A percentile compares a stretch with the other conserved stretches of the same genome.
Conservation (phyloP, 2,888 invertebrate genomes). For the Pachliopta kotzebuea region DNA sequence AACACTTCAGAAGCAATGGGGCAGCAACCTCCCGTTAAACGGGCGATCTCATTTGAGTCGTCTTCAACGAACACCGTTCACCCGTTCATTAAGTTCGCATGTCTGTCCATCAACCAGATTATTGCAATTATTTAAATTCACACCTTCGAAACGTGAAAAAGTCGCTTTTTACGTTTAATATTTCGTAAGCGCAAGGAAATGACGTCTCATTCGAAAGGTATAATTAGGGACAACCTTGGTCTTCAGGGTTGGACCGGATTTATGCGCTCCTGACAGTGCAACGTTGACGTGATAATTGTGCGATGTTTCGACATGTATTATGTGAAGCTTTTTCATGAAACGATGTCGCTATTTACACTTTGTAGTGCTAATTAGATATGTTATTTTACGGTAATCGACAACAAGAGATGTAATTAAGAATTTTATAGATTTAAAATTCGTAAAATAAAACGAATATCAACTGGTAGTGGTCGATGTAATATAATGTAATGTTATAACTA, state of each 20-base stretch:
- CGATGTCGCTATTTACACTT: conserved; percentile 34
- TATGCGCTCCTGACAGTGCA: conserved; percentile 60
- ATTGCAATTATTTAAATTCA: conserved; percentile 81
- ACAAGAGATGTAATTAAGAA: not conserved
- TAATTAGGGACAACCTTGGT: conserved; percentile 76
- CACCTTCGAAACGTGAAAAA: conserved; percentile 76
- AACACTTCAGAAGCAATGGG: conserved; percentile 11
- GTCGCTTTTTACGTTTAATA: conserved; percentile 75
- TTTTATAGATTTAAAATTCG: no score
- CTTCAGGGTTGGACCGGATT: conserved; percentile 62
- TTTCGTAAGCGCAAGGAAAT: conserved; percentile 77
- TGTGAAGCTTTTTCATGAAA: conserved; percentile 33
- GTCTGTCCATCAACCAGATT: conserved; percentile 66
- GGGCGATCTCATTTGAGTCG: conserved; percentile 44
- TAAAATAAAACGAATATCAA: no score
- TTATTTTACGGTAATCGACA: not conserved
- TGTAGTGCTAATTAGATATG: conserved; percentile 2
- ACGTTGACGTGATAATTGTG: conserved; percentile 63
- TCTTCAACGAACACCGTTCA: conserved; percentile 53
- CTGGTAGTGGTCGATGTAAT: not conserved
- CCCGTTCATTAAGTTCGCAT: conserved; percentile 75
- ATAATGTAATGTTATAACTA: not conserved
- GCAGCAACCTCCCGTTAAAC: conserved; percentile 35
- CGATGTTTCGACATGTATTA: conserved; percentile 61
- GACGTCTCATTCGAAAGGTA: conserved; percentile 79